Percentiles rank a stretch among this genome's conserved stretches.
These are phyloP conservation scores for Drosophila diplacantha DNA, from an alignment of 2,888 invertebrate species.

Conservation along the genomic window DNA sequence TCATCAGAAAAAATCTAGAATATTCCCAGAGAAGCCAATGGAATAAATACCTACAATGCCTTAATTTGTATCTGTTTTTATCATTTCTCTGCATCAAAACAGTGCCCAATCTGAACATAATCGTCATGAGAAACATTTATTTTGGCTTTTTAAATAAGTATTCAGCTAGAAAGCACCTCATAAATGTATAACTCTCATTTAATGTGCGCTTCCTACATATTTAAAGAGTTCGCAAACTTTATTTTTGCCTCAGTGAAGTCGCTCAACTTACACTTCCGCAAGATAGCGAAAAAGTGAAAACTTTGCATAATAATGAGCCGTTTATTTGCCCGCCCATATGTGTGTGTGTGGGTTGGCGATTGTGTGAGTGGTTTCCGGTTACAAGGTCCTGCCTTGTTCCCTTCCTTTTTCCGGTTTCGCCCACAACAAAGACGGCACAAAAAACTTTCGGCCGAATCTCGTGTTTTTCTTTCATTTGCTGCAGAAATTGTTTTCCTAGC, in stretches of 20 bases:
- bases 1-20: background rate
- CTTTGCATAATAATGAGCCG: conserved; percentile 71
- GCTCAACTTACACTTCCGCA: conserved; percentile 49
- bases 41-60: too few species aligned
- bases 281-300: conserved; percentile 55
- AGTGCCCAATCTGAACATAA: background rate
- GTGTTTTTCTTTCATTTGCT: conserved; percentile 65
- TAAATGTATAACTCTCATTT: background rate
- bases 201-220: background rate
- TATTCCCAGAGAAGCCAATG: too few species aligned
- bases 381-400: conserved; percentile 34
- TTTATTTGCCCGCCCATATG: conserved; percentile 51
- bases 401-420: conserved; percentile 23
- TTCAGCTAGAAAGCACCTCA: background rate
- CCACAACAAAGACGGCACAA: conserved; percentile 51
- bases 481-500: conserved; percentile 60
- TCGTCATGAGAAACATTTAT: background rate
- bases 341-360: conserved; percentile 3
- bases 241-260: conserved; percentile 9
- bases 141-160: background rate
- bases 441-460: conserved; percentile 53
- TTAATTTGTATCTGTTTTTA: background rate
- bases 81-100: background rate
- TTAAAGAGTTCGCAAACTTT: background rate
- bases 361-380: conserved; percentile 50